Evolutionary conservation across 2,797 vertebrate genomes (phyloP).

Genomic region (Sus cebifrons): DNA sequence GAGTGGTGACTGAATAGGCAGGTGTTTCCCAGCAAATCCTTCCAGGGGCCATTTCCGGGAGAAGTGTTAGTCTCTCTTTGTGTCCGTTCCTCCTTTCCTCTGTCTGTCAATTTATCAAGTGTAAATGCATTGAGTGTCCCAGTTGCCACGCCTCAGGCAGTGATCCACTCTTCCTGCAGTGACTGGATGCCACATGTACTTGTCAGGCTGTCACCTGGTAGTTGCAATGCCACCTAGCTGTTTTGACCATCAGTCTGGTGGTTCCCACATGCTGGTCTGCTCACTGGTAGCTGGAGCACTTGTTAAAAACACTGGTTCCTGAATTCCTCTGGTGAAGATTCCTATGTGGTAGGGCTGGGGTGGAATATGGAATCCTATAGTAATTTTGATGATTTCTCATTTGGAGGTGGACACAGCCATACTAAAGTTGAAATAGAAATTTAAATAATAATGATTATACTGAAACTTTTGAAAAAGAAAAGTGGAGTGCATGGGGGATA

Average conservation of each 20-base stretch:
- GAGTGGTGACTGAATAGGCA: too few relatives aligned
- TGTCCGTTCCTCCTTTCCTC: too few relatives aligned
- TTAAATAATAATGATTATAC: background rate
- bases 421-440: background rate
- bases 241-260: background rate
- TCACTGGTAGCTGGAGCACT: background rate
- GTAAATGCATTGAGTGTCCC: background rate
- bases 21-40: too few relatives aligned
- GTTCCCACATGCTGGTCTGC: background rate
- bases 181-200: background rate
- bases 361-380: background rate
- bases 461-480: background rate
- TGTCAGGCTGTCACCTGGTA: background rate
- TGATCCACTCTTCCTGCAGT: background rate
- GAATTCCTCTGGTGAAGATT: background rate
- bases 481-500: background rate
- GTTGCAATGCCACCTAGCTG: background rate
- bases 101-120: background rate
- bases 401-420: background rate
- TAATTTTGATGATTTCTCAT: background rate
- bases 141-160: background rate
- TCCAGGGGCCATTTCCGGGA: too few relatives aligned
- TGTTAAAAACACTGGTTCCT: background rate
- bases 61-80: too few relatives aligned
- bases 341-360: background rate